phyloP scores from a whole-genome alignment of 2,797 vertebrate genomes.

The Neopelma chrysocephalum region DNA sequence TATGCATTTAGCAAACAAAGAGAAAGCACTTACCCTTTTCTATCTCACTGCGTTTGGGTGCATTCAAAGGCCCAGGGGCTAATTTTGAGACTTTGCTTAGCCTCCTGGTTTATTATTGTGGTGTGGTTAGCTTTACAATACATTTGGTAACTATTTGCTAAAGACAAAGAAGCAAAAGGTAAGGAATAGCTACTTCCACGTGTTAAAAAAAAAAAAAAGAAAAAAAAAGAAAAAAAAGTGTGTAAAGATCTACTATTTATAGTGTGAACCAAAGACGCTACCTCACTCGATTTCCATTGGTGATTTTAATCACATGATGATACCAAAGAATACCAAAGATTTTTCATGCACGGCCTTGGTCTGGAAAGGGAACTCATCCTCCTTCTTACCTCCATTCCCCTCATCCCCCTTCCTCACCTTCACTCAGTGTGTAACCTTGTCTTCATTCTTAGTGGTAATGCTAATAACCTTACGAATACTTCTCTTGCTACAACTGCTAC shows the following conservation, averaged over 20 bases:
- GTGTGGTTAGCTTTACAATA: constrained; percentile 85
- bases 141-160: constrained; percentile 86
- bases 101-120: constrained; percentile 84
- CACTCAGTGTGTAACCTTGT: constrained; percentile 78
- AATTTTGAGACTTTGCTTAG: constrained; percentile 72
- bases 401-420: constrained; percentile 65
- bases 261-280: constrained; percentile 99
- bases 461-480: constrained; percentile 68
- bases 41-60: constrained; percentile 77
- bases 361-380: constrained; percentile 87
- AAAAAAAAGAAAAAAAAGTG: constrained; percentile 68
- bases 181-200: constrained; percentile 86
- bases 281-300: constrained; percentile 99
- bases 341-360: constrained; percentile 91
- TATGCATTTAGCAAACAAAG: constrained; percentile 95
- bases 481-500: constrained; percentile 65
- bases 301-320: constrained; percentile 99
- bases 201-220: constrained; percentile 68
- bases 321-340: constrained; percentile 99
- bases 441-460: constrained; percentile 75
- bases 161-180: constrained; percentile 83
- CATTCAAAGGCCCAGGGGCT: constrained; percentile 79
- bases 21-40: constrained; percentile 92
- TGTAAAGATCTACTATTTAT: constrained; percentile 96
- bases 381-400: constrained; percentile 54